Base-by-base conservation (phyloP, 2,113 vertebrate genomes). In the Caracal caracal region DNA sequence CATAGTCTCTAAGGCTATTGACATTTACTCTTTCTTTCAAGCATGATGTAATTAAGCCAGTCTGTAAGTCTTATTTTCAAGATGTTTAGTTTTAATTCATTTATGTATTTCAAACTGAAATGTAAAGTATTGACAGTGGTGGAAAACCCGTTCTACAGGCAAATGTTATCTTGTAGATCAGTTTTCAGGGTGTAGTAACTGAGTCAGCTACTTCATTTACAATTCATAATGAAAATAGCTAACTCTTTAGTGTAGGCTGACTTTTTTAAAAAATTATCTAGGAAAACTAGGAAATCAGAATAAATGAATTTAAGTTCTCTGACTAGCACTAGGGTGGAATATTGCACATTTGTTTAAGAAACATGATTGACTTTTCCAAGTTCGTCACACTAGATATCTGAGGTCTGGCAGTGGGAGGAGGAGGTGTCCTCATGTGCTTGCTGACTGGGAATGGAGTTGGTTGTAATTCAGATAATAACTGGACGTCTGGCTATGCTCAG, bases 41-140 rank as follows among this genome's bases (percentile, higher is more conserved):
- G 93, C n/a, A 7, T 30, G 15, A 83, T 84, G 20, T 73, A 61
- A 16, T 78, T 73, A 86, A 85, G 16, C 30, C 40, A 56, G 33
- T 81, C 37, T 80, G 3, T 47, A 75, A 93, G 10, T 89, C 70
- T 88, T 92, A 33, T 53, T 91, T 95, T 88, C 22, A 70, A 81
- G 71, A 65, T 89, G 2, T 90, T 84, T 47, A 28, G 17, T 92
- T 94, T 92, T 61, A 68, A 47, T 43, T 87, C 43, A 59, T 63
- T 90, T 70, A 40, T 71, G 2, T 65, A 81, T 71, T 97, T 94
- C 65, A 59, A 49, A 76, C 88, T 88, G 81, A 70, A 92, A 73
- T 92, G 28, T 90, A 56, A 94, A n/a, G 15, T 93, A 75, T 94
- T 84, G 80, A 75, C 75, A 61, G 79, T 87, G 51, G 3, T 94